Base-by-base conservation (phyloP, 2,113 vertebrate genomes). In the Nettapus auritus region DNA sequence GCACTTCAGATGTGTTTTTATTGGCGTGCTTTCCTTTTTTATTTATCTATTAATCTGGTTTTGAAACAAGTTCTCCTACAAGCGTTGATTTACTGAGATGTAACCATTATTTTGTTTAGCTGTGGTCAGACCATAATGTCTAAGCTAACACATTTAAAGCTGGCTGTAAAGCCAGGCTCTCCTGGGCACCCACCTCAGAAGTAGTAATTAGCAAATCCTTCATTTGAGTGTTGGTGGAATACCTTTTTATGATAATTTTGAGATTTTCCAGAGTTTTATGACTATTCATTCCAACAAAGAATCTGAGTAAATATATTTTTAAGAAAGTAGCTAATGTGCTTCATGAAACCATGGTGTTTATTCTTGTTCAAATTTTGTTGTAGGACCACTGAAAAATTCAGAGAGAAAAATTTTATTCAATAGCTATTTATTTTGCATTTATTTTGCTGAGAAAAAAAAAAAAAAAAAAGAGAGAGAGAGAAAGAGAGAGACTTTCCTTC, bases 381-480 rank as follows among this genome's bases (percentile, higher is more conserved):
- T 38, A 46, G 13, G 8, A 44, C 12, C 11, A 69, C 15, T 56
- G 73, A 42, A 19, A 79, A 91, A 73, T 40, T 4, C 33, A 82
- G 34, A 94, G 75, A 8, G 8, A 89, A 44, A 7, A 52, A 73
- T 52, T 82, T 84, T 1, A 34, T 81, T 68, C 26, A 48, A 23
- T 56, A 0, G 0, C 16, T 2, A 1, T 78, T 91, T 87, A 64
- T 77, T 82, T 48, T 78, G 33, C 2, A 2, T 82, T 87, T 62
- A 63, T 22, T 90, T 92, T 86, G 8, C 26, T 42, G 12, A 12
- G 1, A 70, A 71, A 89, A 84, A 9, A 36, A 25, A 34, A 34
- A 14, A 25, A 22, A 23, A 9, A 25, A 15, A n/a, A 33, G 3
- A 20, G 21, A 21, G 4, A 29, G 28, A 21, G 18, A 56, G 14